Evolutionary conservation across 2,113 vertebrate species (phyloP), one percentile per base, ranked within the genome.

Genomic region (Ptychochromis oligacanthus): DNA sequence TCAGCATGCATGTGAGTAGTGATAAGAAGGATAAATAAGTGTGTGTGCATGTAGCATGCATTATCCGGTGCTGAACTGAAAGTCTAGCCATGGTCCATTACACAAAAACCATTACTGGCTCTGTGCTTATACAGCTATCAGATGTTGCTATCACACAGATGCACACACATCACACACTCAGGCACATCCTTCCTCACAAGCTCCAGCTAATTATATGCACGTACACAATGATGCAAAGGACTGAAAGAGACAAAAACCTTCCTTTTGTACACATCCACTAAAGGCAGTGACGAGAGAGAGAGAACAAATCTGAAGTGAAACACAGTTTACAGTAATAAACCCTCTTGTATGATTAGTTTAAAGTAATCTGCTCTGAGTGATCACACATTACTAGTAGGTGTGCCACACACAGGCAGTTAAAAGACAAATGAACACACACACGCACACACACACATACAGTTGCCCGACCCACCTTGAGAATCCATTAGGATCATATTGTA

Each of bases 21-120:
- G 6, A 81, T 64, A 56, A 46, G 24, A 75, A 64, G 43, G 24
- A 70, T 58, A 18, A 67, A 31, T 18, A 36, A 56, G 55, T 54
- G 70, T 78, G 52, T 78, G 40, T 80, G 70, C 38, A 24, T 84
- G 61, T 46, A 20, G 34, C 60, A 74, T 67, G 58, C 81, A 87
- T 89, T 87, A 86, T 88, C 81, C 74, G 54, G 28, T 75, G 76
- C 79, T 84, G 78, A 90, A 85, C 81, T 78, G 77, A 91, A 79
- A 82, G 70, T 85, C 67, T 15, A 26, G 38, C 67, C 77, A 77
- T 20, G 60, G 79, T 17, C 88, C 89, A 90, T 93, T 92, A 90
- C 67, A 77, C 86, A 84, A 81, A 88, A 84, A 83, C 76, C 64
- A 89, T 90, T 87, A 90, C 67, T 6, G 56, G 49, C 80, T 81